Evolutionary conservation across 2,797 vertebrate genomes (phyloP), one percentile per base, ranked within the genome.

Genomic region (Sphenopsis melanotis): DNA sequence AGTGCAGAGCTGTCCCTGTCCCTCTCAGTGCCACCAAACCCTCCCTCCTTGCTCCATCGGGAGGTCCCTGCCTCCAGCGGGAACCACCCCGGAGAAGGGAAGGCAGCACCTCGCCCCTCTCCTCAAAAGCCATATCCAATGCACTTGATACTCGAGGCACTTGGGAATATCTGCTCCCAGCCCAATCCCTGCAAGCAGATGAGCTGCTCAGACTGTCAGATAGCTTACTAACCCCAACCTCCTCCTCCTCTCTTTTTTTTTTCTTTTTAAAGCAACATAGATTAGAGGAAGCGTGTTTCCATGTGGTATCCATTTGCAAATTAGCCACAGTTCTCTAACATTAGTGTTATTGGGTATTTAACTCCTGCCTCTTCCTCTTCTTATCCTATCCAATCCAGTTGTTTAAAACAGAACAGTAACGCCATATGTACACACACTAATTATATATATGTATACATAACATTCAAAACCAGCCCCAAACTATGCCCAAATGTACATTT

Each of bases 151-250:
- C 53, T 75, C 49, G 11, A 82, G 71, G 44, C 82, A 61, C 42
- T 89, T 46, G 66, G 87, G 61, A 96, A 52, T 78, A 82, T 64
- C 61, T 85, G 42, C 79, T 94, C 49, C 84, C 10, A 0, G 19
- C 56, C 41, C 89, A 95, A 85, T 83, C 92, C 93, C 64, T 87
- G 85, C 78, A 60, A 83, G 83, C 64, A 83, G 78, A 93, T 88
- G 87, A 95, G 84, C 92, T 87, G 66, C 89, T 93, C 77, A 92
- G 72, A 57, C 94, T 93, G 95, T 90, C 93, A 96, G 71, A 93
- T 93, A 80, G 39, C 56, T 93, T 39, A 27, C 92, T 87, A 90
- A 83, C 78, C 29, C 41, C 69, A 79, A 50, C 70, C 64, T 22
- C 68, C 75, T 82, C 60, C 49, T 78, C 2, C 2, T 39, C 15